Base-by-base conservation (phyloP, 2,888 invertebrate species). In the Pristionchus entomophagus region DNA sequence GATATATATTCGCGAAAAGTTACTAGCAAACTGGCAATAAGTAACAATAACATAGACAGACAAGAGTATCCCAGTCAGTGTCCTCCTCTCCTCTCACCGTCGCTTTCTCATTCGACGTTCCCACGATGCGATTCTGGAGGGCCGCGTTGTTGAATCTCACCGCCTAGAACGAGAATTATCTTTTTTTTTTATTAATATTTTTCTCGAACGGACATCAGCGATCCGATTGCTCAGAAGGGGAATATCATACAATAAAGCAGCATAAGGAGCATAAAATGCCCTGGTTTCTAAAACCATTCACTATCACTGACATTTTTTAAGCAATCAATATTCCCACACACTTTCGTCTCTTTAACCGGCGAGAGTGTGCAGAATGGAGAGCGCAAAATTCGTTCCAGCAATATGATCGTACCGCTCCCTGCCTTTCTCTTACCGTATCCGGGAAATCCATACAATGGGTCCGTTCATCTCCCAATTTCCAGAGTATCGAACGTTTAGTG, bases 21-120 rank as follows among this genome's bases (percentile, higher is more conserved):
- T n/a, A n/a, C n/a, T n/a, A n/a, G n/a, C n/a, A n/a, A n/a, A n/a
- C n/a, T n/a, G n/a, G n/a, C n/a, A n/a, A n/a, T n/a, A n/a, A n/a
- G n/a, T n/a, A n/a, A n/a, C n/a, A n/a, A n/a, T n/a, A n/a, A n/a
- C n/a, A n/a, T n/a, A n/a, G n/a, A n/a, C n/a, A n/a, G n/a, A n/a
- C n/a, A n/a, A n/a, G n/a, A n/a, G n/a, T n/a, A n/a, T n/a, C n/a
- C n/a, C n/a, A n/a, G n/a, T n/a, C n/a, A n/a, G n/a, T n/a, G n/a
- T n/a, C n/a, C n/a, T n/a, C n/a, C n/a, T 32, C 29, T n/a, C 10
- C 26, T 26, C 86, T 41, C 94, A 96, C 96, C 87, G 96, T 96
- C 0, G 97, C 97, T 38, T 95, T 95, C 94, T 96, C 96, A 29
- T 96, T 96, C 94, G 96, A 96, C 0, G 98, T 98, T 87, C 97